phyloP scores from a whole-genome alignment of 2,113 vertebrate genomes.

The Malurus elegans region DNA sequence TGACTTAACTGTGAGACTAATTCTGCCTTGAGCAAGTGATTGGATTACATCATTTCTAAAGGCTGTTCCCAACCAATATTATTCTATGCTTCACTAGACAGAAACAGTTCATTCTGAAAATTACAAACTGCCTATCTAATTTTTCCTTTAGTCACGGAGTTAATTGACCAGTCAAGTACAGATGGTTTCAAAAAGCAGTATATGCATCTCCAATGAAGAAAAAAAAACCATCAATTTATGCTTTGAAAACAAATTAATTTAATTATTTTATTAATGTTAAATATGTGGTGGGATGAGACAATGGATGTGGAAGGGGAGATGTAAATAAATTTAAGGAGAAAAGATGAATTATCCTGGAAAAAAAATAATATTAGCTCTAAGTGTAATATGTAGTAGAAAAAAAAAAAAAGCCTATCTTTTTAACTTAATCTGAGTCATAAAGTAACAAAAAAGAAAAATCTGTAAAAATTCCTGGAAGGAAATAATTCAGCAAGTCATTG shows the following conservation, averaged over 20 bases:
- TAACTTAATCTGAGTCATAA: neutral
- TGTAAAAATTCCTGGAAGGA: neutral
- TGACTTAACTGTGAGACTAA: neutral
- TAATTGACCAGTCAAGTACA: neutral
- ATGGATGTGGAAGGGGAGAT: neutral
- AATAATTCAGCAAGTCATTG: neutral
- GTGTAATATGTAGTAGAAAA: neutral
- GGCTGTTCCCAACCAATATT: neutral
- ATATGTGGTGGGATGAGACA: neutral
- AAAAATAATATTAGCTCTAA: neutral
- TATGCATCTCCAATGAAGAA: neutral
- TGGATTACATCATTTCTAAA: neutral
- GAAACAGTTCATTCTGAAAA: conserved; percentile 3
- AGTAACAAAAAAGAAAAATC: neutral
- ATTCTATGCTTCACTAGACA: neutral
- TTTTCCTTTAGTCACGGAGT: neutral
- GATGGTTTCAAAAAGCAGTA: neutral
- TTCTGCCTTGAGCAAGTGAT: neutral
- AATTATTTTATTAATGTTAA: neutral
- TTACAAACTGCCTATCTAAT: neutral
- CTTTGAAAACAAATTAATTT: neutral
- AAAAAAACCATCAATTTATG: neutral
- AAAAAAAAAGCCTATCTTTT: neutral
- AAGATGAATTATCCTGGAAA: neutral
- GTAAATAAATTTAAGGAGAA: neutral